Base-by-base conservation (phyloP, 1,140 invertebrate genomes). In the Rhopalosiphum maidis region DNA sequence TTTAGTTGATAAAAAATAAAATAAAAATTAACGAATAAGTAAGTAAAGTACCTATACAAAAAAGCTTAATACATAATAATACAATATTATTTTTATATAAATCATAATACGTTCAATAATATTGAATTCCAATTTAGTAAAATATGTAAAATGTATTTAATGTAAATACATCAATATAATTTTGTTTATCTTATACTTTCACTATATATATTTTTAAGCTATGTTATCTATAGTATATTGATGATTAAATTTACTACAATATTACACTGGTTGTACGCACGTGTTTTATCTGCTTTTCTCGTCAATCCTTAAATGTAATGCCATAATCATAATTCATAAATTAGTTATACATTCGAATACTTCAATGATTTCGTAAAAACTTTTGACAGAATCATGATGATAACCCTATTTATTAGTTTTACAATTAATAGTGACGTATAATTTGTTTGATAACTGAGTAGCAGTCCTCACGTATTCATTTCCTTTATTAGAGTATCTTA, bases 341-440 rank as follows among this genome's bases (percentile, higher is more conserved):
- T 77, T 90, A 68, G 18, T 90, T 89, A 41, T 41, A n/a, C 6
- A 55, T 6, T 89, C 37, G 5, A 46, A 60, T 41, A 68, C 37
- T 90, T 30, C 6, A n/a, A 90, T 35, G 18, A 68, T 90, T 90
- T 68, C 54, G 89, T 90, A 41, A 41, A 89, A 37, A 41, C 54
- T 22, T 60, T 68, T 43, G 9, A 68, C 51, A n/a, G 37, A 68
- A 25, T 11, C 51, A 41, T 46, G 37, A 25, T 43, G 89, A 90
- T 90, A 90, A 68, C 89, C 55, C 25, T 43, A 68, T 90, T 43
- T 90, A 90, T 90, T 90, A 68, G 54, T 68, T 30, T 30, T 90
- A 90, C 35, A 90, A 90, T 90, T 30, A 41, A 90, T 90, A 60
- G 68, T 90, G 54, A 90, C 41, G 89, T 68, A 68, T n/a, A 90